Conservation (phyloP, 2,888 invertebrate species). For the Chaitophorus viminalis region DNA sequence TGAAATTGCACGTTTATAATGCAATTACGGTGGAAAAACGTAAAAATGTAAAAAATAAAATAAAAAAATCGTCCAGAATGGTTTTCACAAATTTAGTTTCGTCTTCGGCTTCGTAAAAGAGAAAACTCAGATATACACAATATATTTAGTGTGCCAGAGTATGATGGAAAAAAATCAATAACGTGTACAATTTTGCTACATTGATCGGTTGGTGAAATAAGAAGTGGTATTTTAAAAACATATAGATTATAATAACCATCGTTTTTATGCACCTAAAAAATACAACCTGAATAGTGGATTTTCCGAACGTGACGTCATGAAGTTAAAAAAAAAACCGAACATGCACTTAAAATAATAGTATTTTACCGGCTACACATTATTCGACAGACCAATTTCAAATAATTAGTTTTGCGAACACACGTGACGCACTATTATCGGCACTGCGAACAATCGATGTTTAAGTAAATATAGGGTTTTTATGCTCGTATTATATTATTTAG, state of each 20-base stretch:
- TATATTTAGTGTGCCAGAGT: neutral
- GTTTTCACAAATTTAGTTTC: constrained; percentile 31
- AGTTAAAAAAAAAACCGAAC: neutral
- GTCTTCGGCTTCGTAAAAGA: constrained; percentile 46
- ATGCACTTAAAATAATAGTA: neutral
- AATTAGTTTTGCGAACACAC: neutral
- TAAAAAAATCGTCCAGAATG: constrained; percentile 25
- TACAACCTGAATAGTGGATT: constrained; percentile 6
- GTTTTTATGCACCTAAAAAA: neutral
- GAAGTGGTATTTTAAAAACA: neutral
- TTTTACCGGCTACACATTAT: neutral
- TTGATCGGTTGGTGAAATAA: neutral
- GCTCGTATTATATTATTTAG: neutral
- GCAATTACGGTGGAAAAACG: constrained; percentile 9
- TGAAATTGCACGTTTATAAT: constrained; percentile 37
- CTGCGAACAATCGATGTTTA: neutral
- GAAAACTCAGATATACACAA: constrained; percentile 12
- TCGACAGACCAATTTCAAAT: neutral
- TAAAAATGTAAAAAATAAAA: constrained; percentile 40
- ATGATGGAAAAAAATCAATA: neutral
- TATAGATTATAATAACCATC: neutral
- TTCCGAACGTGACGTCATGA: constrained; percentile 16
- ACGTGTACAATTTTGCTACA: neutral
- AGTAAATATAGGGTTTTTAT: neutral
- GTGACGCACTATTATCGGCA: neutral